phyloP scores from a whole-genome alignment of 2,113 vertebrate genomes.

The Tichodroma muraria region DNA sequence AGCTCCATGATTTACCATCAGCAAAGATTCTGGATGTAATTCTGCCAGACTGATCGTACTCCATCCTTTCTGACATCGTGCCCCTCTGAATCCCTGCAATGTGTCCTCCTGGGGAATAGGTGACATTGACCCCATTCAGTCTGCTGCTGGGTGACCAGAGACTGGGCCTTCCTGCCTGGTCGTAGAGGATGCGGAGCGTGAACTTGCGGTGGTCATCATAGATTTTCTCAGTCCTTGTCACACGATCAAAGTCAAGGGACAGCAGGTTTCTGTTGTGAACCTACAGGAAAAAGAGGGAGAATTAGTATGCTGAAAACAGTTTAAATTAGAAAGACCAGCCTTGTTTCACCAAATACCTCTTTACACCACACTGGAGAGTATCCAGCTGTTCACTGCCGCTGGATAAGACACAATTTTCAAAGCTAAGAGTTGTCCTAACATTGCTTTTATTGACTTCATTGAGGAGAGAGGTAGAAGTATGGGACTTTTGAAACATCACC shows the following conservation, averaged over 20 bases:
- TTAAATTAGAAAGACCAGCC: neutral
- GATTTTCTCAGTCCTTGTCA: conserved; percentile 98
- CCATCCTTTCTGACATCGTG: conserved; percentile 98
- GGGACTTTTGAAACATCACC: neutral
- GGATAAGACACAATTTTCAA: neutral
- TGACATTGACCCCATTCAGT: conserved; percentile 93
- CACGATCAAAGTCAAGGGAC: conserved; percentile 94
- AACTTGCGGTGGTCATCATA: conserved; percentile 99
- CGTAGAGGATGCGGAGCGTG: conserved; percentile 91
- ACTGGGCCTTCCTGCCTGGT: conserved; percentile 88
- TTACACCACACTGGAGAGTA: neutral
- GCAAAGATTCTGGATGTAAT: conserved; percentile 93
- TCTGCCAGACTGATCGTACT: conserved; percentile 90
- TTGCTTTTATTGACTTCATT: neutral
- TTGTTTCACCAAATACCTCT: neutral
- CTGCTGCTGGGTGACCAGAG: conserved; percentile 97
- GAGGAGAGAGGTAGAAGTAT: neutral
- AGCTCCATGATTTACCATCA: conserved; percentile 95
- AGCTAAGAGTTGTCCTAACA: neutral
- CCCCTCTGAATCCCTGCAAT: conserved; percentile 94
- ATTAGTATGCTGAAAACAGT: neutral
- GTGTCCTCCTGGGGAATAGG: conserved; percentile 88
- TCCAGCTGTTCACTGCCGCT: neutral
- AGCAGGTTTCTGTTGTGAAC: conserved; percentile 96
- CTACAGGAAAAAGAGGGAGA: conserved; percentile 54